Percentiles rank a stretch among this genome's conserved stretches.
phyloP scores from a whole-genome alignment of 2,797 vertebrate species.

The Vespertilio murinus region DNA sequence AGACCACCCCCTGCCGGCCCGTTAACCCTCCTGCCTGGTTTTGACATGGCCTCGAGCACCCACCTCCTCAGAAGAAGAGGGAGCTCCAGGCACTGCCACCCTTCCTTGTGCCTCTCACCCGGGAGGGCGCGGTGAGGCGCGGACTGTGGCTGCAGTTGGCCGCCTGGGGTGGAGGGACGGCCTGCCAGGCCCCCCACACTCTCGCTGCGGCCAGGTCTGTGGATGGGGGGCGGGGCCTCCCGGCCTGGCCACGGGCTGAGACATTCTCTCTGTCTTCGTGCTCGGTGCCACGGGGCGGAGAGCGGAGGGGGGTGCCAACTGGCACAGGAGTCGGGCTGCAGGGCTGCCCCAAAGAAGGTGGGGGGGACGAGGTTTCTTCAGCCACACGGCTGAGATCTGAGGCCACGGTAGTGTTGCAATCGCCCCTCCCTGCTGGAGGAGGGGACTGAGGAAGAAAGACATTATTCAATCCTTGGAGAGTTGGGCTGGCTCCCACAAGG shows the following conservation, averaged over 20 bases:
- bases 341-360: constrained; percentile 58
- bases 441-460: constrained; percentile 75
- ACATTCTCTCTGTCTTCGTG: constrained; percentile 53
- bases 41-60: constrained; percentile 30
- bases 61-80: constrained; percentile 28
- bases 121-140: not conserved
- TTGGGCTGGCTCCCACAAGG: constrained; percentile 64
- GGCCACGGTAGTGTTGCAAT: constrained; percentile 63
- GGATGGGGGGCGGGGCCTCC: not conserved
- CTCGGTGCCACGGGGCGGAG: not conserved
- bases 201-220: constrained; percentile 55
- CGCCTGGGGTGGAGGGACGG: not conserved
- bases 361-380: constrained; percentile 66
- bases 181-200: constrained; percentile 61
- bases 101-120: constrained; percentile 31
- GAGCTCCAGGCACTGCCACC: constrained; percentile 18
- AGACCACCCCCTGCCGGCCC: not conserved
- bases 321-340: constrained; percentile 36
- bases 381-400: constrained; percentile 48
- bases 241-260: constrained; percentile 45
- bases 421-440: not conserved
- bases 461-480: constrained; percentile 79
- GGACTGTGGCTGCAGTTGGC: not conserved
- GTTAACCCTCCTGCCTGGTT: not conserved
- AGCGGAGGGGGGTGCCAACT: constrained; percentile 43